These are phyloP conservation scores for Drosophila funebris DNA, from an alignment of 1,140 invertebrate species.

Conservation along the genomic window DNA sequence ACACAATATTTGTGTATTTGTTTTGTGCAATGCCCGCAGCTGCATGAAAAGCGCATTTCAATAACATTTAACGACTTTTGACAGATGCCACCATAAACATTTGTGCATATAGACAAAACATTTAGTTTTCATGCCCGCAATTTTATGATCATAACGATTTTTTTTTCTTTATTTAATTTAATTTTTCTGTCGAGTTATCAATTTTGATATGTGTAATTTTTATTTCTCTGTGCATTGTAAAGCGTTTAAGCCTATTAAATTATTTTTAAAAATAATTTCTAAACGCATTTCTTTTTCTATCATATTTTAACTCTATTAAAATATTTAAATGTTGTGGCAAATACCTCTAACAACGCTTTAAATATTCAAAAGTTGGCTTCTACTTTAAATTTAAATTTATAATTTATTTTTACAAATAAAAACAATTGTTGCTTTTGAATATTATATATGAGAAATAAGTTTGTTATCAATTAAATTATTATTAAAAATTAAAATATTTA, in stretches of 20 bases:
- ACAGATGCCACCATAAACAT: constrained; percentile 39
- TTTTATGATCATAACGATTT: constrained; percentile 15
- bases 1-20: constrained; percentile 3
- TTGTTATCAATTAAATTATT: too few relatives aligned
- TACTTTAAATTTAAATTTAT: too few relatives aligned
- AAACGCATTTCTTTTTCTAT: background rate
- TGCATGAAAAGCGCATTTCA: constrained; percentile 48
- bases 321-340: too few relatives aligned
- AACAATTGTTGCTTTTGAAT: too few relatives aligned
- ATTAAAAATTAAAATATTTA: too few relatives aligned
- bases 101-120: constrained; percentile 40
- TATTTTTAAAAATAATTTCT: background rate
- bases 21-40: constrained; percentile 2
- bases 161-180: constrained; percentile 28
- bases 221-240: constrained; percentile 43
- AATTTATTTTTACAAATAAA: too few relatives aligned
- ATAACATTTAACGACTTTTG: constrained; percentile 63
- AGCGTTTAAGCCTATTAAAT: background rate
- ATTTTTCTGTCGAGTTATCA: constrained; percentile 9
- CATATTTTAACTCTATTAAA: too few relatives aligned
- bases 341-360: too few relatives aligned
- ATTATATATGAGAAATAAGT: too few relatives aligned
- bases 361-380: too few relatives aligned
- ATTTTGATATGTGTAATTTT: constrained; percentile 30
- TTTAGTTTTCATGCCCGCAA: constrained; percentile 50